A percentile compares a stretch with the other conserved stretches of the same genome.
Evolutionary conservation across 2,797 vertebrate genomes (phyloP).

Genomic region (Channallabes apus): DNA sequence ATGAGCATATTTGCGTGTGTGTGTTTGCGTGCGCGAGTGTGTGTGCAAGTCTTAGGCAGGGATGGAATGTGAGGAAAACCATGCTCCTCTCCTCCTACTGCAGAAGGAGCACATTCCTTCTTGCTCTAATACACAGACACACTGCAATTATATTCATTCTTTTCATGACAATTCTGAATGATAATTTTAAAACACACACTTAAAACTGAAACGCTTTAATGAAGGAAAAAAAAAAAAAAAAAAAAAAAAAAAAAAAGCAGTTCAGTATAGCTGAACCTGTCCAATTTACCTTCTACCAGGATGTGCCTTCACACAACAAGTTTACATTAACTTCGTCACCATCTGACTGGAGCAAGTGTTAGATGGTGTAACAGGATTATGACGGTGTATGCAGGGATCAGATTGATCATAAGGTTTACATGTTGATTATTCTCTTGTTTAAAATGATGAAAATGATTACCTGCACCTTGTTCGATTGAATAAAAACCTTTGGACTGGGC

Average conservation of each 20-base stretch:
- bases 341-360: background rate
- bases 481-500: too few relatives aligned
- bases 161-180: background rate
- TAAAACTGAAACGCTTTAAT: background rate
- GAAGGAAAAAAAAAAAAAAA: too few relatives aligned
- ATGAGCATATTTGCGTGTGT: slow-evolving; percentile 33
- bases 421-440: background rate
- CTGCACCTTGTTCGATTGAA: background rate
- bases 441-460: background rate
- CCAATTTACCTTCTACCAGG: background rate
- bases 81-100: slow-evolving; percentile 53
- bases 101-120: slow-evolving; percentile 42
- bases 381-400: background rate
- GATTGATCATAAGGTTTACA: background rate
- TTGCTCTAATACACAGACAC: slow-evolving; percentile 32
- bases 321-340: slow-evolving; percentile 9
- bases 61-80: slow-evolving; percentile 67
- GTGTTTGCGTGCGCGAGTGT: slow-evolving; percentile 8
- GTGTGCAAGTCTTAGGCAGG: slow-evolving; percentile 45
- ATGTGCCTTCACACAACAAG: background rate
- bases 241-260: background rate
- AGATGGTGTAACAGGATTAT: background rate
- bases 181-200: background rate
- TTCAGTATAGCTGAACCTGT: background rate
- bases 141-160: slow-evolving; percentile 15